Evolutionary conservation across 2,797 vertebrate species (phyloP).

Genomic region (Glyptemys insculpta): DNA sequence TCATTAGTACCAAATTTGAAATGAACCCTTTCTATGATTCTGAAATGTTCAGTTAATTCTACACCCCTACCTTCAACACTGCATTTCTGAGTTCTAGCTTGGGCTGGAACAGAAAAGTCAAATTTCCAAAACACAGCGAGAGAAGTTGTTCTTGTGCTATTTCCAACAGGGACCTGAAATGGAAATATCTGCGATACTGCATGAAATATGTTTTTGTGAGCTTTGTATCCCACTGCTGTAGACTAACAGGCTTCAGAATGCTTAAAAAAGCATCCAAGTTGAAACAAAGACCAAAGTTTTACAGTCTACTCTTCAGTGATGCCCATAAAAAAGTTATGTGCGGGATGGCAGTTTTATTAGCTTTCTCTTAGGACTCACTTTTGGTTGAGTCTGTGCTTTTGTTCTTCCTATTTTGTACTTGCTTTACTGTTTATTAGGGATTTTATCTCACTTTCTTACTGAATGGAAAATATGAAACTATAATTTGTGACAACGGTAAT

Average conservation of each 20-base stretch:
- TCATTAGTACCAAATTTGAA: neutral
- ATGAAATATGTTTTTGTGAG: neutral
- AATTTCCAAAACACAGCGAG: neutral
- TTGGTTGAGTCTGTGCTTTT: neutral
- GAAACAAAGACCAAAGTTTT: neutral
- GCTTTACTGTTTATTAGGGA: neutral
- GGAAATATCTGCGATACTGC: neutral
- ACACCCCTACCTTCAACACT: neutral
- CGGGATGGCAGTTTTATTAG: neutral
- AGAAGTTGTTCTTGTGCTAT: neutral
- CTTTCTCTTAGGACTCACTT: neutral
- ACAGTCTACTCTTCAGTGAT: neutral
- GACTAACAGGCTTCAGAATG: neutral
- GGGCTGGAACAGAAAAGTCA: neutral
- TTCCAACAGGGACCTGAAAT: neutral
- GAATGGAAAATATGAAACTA: neutral
- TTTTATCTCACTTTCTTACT: neutral
- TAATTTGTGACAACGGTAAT: neutral
- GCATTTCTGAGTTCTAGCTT: accelerated
- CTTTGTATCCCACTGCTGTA: neutral
- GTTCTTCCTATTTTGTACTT: neutral
- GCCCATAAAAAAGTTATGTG: neutral
- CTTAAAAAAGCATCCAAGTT: neutral
- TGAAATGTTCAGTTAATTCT: neutral
- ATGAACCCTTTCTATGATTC: neutral